Conservation (phyloP, 2,113 vertebrate genomes). For the Odocoileus virginianus region DNA sequence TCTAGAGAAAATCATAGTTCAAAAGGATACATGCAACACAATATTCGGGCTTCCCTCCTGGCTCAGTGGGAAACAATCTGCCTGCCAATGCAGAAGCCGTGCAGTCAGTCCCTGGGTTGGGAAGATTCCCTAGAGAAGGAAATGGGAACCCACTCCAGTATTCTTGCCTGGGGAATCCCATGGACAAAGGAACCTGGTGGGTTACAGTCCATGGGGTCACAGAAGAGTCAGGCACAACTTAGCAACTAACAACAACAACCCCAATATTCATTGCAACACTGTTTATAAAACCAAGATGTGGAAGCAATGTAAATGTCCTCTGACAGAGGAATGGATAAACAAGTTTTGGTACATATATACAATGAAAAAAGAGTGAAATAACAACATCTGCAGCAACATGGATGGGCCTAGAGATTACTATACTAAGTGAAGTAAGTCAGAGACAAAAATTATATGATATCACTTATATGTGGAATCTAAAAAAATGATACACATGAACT, state of each 20-base stretch:
- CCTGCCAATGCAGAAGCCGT: not conserved
- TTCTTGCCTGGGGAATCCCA: not conserved
- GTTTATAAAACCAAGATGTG: not conserved
- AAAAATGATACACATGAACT: not conserved
- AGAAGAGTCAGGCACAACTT: not conserved
- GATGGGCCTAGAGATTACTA: not conserved
- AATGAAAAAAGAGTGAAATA: not conserved
- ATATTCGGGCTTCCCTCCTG: not conserved
- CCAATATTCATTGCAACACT: not conserved
- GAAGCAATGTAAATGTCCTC: not conserved
- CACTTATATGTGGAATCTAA: not conserved
- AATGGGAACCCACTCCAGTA: not conserved
- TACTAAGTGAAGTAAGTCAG: not conserved
- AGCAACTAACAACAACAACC: not conserved
- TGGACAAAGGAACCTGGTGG: not conserved
- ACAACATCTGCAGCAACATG: not conserved
- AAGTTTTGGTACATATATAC: not conserved
- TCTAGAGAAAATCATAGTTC: not conserved
- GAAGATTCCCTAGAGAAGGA: not conserved
- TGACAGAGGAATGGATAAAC: not conserved
- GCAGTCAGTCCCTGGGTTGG: not conserved
- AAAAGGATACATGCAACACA: not conserved
- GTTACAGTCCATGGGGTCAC: not conserved
- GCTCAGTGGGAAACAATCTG: not conserved
- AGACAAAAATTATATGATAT: not conserved